Base-by-base conservation (phyloP, 1,140 invertebrate genomes). In the Ceratina calcarata region DNA sequence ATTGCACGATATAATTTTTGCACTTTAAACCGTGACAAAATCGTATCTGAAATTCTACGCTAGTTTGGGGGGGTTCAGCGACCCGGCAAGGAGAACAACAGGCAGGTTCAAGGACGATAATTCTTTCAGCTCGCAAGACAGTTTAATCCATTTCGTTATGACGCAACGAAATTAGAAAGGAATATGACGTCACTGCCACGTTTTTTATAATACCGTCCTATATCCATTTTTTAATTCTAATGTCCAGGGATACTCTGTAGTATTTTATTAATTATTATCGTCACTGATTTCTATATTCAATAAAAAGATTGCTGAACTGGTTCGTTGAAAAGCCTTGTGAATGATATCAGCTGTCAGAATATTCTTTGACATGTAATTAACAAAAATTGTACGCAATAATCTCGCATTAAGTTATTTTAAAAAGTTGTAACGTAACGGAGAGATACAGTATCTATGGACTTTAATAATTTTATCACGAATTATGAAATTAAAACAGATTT, bases 91-190 rank as follows among this genome's bases (percentile, higher is more conserved):
- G 51, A 27, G 74, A 64, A 53, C 18, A 68, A 78, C 37, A 58
- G 27, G 1, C 60, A 60, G 67, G 74, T 77, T 81, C 79, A 78
- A 81, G 74, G 74, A 58, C 53, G 27, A 70, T 53, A 32, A 68
- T 58, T 57, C 22, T 15, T 10, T 67, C 58, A 57, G 49, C 65
- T 83, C 53, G 12, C 20, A 60, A 69, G 8, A 72, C 66, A 45
- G 61, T 55, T n/a, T 53, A 49, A 65, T 80, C 61, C 32, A 62
- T 72, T 77, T 60, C 20, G 68, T 76, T 55, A 18, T 80, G 62
- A 85, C 45, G 61, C 60, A 80, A 85, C 51, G 18, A 24, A 70
- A 74, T 78, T 71, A 74, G 70, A 81, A 84, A 73, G 69, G 60
- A 66, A 10, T 58, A 20, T 67, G 69, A 70, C 49, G 69, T 77